phyloP scores from a whole-genome alignment of 1,140 invertebrate genomes.

The Uloborus diversus region DNA sequence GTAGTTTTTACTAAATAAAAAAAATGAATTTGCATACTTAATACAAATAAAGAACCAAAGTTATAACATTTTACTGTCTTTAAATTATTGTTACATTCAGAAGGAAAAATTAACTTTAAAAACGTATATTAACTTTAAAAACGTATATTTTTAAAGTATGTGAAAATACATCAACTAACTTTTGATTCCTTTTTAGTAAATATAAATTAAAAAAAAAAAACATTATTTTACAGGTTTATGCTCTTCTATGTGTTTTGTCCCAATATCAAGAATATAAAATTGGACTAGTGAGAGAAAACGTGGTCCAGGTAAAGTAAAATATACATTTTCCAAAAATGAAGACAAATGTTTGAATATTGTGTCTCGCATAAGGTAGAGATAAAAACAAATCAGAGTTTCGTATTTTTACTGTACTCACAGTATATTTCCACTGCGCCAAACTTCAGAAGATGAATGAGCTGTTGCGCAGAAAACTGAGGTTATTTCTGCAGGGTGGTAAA shows the following conservation, averaged over 20 bases:
- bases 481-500: no score
- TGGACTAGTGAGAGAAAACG: constrained; percentile 2
- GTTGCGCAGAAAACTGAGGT: no score
- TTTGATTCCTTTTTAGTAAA: neutral
- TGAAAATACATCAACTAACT: neutral
- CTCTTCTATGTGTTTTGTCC: constrained; percentile 40
- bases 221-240: constrained; percentile 35
- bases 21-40: no score
- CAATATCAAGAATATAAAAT: constrained; percentile 46
- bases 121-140: neutral
- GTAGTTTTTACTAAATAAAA: no score
- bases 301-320: constrained; percentile 18
- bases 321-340: no score
- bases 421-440: no score
- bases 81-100: neutral
- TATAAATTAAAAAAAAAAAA: no score
- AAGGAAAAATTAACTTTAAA: neutral
- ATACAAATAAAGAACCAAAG: neutral
- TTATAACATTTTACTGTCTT: neutral
- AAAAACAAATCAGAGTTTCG: no score
- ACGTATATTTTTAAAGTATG: neutral
- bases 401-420: no score
- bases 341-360: no score
- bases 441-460: no score
- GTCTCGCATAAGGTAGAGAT: no score